Evolutionary conservation across 1,140 invertebrate genomes (phyloP).

Genomic region (Araneus ventricosus): DNA sequence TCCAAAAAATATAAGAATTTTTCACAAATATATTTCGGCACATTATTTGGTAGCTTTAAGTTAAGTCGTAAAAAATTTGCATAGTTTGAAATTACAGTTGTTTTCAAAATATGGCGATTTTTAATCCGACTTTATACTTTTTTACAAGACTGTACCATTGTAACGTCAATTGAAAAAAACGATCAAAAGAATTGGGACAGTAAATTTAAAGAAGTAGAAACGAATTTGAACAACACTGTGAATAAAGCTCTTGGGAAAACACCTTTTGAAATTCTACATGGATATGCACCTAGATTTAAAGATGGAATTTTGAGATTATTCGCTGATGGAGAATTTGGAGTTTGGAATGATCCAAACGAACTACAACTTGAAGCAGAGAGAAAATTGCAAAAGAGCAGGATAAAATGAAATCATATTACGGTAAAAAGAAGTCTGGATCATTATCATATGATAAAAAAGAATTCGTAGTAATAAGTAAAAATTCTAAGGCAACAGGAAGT

Average conservation of each 20-base stretch:
- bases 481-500: background rate
- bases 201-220: background rate
- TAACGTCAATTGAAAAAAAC: background rate
- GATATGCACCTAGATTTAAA: too few species aligned
- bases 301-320: conserved; percentile 36
- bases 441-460: conserved; percentile 26
- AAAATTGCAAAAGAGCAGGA: background rate
- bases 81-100: too few species aligned
- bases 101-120: too few species aligned
- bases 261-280: conserved; percentile 33
- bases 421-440: background rate
- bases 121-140: too few species aligned
- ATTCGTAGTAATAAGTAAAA: background rate
- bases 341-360: conserved; percentile 13
- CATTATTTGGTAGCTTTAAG: too few species aligned
- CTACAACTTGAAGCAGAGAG: background rate
- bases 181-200: conserved; percentile 29
- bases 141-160: too few species aligned
- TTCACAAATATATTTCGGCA: too few species aligned
- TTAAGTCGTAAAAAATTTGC: too few species aligned
- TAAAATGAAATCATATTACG: conserved; percentile 8
- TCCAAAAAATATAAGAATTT: too few species aligned
- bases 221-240: conserved; percentile 34
- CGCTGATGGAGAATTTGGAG: conserved; percentile 4
- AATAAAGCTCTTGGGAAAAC: conserved; percentile 5